Evolutionary conservation across 2,113 vertebrate species (phyloP).

Genomic region (Spheniscus mendiculus): DNA sequence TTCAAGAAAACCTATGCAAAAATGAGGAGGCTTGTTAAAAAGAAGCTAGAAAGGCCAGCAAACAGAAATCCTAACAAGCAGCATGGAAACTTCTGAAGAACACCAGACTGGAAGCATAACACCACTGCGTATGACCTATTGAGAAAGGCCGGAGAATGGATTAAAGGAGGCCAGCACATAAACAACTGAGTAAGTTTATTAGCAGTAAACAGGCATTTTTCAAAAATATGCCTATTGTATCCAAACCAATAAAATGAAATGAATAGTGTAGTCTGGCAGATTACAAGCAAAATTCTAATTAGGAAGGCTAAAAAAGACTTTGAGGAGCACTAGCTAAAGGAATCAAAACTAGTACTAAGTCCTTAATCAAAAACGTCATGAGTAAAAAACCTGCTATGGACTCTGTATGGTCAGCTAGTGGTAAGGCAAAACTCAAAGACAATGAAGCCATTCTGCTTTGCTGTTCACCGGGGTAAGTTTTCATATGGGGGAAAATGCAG

Average conservation of each 20-base stretch:
- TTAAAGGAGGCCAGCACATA: slow-evolving; percentile 26
- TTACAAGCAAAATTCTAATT: slow-evolving; percentile 1
- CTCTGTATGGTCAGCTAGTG: not conserved
- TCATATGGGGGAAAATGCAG: not conserved
- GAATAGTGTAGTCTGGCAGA: not conserved
- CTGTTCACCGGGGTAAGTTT: not conserved
- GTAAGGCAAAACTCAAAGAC: not conserved
- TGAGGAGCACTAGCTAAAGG: not conserved
- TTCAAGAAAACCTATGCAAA: not conserved
- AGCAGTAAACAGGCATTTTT: slow-evolving; percentile 17
- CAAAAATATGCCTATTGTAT: slow-evolving; percentile 28
- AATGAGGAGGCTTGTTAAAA: slow-evolving; percentile 17
- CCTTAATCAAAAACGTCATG: not conserved
- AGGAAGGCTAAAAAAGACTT: not conserved
- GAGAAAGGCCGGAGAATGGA: slow-evolving; percentile 16
- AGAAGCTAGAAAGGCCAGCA: slow-evolving; percentile 48
- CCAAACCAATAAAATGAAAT: slow-evolving; percentile 48
- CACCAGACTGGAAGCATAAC: not conserved
- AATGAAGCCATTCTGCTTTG: not conserved
- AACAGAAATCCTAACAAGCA: slow-evolving; percentile 1
- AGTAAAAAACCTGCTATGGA: not conserved
- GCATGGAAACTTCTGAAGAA: slow-evolving; percentile 29
- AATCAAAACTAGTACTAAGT: not conserved
- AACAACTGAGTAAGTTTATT: slow-evolving; percentile 19
- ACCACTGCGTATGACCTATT: slow-evolving; percentile 44